These are phyloP conservation scores for Miltochrista miniata DNA, from an alignment of 2,888 invertebrate genomes.

Conservation along the genomic window DNA sequence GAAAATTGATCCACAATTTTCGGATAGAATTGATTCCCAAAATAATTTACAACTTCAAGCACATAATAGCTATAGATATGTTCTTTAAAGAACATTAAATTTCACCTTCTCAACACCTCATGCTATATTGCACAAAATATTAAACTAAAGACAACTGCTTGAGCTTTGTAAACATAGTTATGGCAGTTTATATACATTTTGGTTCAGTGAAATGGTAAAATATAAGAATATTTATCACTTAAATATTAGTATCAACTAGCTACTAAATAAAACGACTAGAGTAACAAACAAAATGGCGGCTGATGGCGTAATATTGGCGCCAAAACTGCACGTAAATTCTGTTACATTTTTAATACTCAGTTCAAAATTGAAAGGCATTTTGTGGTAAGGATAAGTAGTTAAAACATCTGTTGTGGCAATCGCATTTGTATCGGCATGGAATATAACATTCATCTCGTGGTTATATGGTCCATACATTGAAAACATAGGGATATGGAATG, in stretches of 20 bases:
- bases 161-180: too few relatives aligned
- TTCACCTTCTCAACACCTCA: too few relatives aligned
- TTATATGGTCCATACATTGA: conserved; percentile 88
- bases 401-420: conserved; percentile 57
- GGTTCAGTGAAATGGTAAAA: too few relatives aligned
- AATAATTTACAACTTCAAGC: too few relatives aligned
- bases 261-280: conserved; percentile 52
- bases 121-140: too few relatives aligned
- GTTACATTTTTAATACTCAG: conserved; percentile 46
- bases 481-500: conserved; percentile 85
- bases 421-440: conserved; percentile 82
- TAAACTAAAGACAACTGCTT: too few relatives aligned
- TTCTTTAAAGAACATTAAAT: too few relatives aligned
- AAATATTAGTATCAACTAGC: conserved; percentile 12
- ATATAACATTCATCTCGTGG: conserved; percentile 85
- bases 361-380: conserved; percentile 71
- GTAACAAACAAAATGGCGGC: conserved; percentile 42
- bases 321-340: conserved; percentile 49
- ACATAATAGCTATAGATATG: too few relatives aligned
- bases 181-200: too few relatives aligned
- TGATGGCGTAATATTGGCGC: conserved; percentile 44
- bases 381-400: conserved; percentile 58
- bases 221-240: too few relatives aligned
- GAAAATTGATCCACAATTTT: too few relatives aligned
- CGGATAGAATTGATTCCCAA: too few relatives aligned